phyloP scores from a whole-genome alignment of 2,888 invertebrate genomes.

The Anoncus sp. region DNA sequence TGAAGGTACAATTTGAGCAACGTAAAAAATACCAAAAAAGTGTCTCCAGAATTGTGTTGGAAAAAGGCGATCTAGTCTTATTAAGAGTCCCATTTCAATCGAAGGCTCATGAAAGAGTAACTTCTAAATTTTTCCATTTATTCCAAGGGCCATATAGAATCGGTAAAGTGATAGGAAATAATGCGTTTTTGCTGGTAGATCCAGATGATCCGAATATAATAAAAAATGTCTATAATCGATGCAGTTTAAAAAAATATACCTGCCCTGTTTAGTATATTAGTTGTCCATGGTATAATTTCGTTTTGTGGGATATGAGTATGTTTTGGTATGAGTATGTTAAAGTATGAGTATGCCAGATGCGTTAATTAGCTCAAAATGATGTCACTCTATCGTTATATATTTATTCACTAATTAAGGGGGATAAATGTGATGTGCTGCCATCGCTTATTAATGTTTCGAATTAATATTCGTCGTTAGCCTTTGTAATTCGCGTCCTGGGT shows the following conservation, averaged over 20 bases:
- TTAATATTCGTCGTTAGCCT: too few species aligned
- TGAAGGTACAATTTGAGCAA: neutral
- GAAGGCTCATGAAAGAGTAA: neutral
- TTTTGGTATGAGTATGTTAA: too few species aligned
- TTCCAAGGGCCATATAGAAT: conserved; percentile 38
- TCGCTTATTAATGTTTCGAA: too few species aligned
- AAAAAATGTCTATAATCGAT: conserved; percentile 39
- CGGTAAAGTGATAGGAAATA: neutral
- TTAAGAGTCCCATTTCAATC: conserved; percentile 34
- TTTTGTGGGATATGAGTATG: too few species aligned
- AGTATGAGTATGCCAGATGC: too few species aligned
- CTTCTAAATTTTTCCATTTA: conserved; percentile 36
- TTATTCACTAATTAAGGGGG: too few species aligned
- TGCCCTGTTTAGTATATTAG: too few species aligned
- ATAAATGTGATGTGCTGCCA: too few species aligned
- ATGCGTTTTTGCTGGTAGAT: conserved; percentile 23
- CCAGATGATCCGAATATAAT: neutral
- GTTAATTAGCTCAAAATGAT: too few species aligned
- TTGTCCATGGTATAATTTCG: too few species aligned
- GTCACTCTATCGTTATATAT: too few species aligned
- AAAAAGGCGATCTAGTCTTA: conserved; percentile 20
- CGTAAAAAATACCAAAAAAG: conserved; percentile 11
- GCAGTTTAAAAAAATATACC: conserved; percentile 27
- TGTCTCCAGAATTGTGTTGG: neutral
- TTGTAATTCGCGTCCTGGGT: too few species aligned